Percentiles rank a stretch among this genome's conserved stretches.
These are phyloP conservation scores for Ophioninae sp. DNA, from an alignment of 2,888 invertebrate genomes.

Conservation along the genomic window DNA sequence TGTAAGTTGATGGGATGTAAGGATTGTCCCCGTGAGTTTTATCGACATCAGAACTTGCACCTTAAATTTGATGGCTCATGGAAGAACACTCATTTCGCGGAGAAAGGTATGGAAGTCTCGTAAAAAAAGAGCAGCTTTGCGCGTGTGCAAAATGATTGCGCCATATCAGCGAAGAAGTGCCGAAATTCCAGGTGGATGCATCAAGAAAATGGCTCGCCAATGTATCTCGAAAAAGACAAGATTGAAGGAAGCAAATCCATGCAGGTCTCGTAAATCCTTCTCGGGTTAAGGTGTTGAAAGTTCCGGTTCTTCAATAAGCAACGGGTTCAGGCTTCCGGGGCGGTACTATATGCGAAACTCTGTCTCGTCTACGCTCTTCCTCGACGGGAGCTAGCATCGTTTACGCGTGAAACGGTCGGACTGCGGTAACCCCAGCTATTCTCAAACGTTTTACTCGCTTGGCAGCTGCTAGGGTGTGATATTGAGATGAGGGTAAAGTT, in stretches of 20 bases:
- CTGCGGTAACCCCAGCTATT: conserved; percentile 44
- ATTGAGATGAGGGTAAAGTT: conserved; percentile 31
- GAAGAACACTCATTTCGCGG: not conserved
- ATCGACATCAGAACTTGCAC: not conserved
- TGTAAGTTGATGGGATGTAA: not conserved
- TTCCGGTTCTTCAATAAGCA: conserved; percentile 53
- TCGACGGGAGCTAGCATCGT: conserved; percentile 11
- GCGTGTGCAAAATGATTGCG: not conserved
- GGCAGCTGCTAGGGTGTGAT: conserved; percentile 45
- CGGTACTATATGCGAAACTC: conserved; percentile 11
- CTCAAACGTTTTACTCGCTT: conserved; percentile 55
- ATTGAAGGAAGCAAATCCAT: conserved; percentile 26
- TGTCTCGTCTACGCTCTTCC: conserved; percentile 36
- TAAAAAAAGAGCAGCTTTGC: not conserved
- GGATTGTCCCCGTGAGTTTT: not conserved
- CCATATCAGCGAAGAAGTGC: conserved; percentile 4
- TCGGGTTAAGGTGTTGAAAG: conserved; percentile 46
- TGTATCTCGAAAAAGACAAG: conserved; percentile 13
- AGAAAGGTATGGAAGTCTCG: not conserved
- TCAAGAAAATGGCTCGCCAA: conserved; percentile 54
- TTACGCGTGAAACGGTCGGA: conserved; percentile 35
- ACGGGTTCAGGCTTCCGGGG: conserved; percentile 40
- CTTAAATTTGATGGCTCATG: not conserved
- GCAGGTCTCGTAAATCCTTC: conserved; percentile 30
- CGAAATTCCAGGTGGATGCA: conserved; percentile 40